Evolutionary conservation across 2,888 invertebrate genomes (phyloP), one percentile per base, ranked within the genome.

Genomic region (Caenorhabditis zanzibari): DNA sequence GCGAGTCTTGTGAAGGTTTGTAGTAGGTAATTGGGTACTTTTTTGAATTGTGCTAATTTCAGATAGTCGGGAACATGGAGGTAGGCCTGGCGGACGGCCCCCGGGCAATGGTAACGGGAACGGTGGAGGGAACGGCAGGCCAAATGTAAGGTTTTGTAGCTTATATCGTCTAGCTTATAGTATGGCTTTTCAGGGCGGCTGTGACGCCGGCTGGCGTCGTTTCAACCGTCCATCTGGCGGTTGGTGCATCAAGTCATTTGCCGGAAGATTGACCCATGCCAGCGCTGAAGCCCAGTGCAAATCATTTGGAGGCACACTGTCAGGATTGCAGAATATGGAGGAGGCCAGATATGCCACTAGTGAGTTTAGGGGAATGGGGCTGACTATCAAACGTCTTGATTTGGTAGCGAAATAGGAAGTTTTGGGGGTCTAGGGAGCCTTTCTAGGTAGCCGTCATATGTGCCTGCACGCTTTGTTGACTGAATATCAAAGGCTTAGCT

Each of bases 1-100:
- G 73, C 24, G 73, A 73, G n/a, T 74, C 74, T 74, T 64, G 64
- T 64, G 74, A 64, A 56, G 74, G 74, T 74, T 44, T 16, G 49
- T 26, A 19, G 47, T 19, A 5, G n/a, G n/a, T 12, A 9, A 14
- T 24, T 26, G 12, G 10, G 24, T 28, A 19, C 5, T n/a, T 24
- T 59, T 44, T 24, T 14, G 6, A 58, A 44, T 24, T 19, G 22
- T 0, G 10, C 1, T 1, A 54, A 26, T 24, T 68, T 52, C 58
- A 76, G 76, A 61, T 68, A n/a, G n/a, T n/a, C n/a, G n/a, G n/a
- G 75, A 58, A 6, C 24, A 52, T 32, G 49, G 35, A 16, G 63
- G 63, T 2, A 44, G 19, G 5, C 28, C 19, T 0, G 59, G 59
- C 14, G 41, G 72, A 2, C 9, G 54, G 19, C 71, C 38, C 7